phyloP scores from a whole-genome alignment of 2,888 invertebrate species.

The Volucella bombylans region DNA sequence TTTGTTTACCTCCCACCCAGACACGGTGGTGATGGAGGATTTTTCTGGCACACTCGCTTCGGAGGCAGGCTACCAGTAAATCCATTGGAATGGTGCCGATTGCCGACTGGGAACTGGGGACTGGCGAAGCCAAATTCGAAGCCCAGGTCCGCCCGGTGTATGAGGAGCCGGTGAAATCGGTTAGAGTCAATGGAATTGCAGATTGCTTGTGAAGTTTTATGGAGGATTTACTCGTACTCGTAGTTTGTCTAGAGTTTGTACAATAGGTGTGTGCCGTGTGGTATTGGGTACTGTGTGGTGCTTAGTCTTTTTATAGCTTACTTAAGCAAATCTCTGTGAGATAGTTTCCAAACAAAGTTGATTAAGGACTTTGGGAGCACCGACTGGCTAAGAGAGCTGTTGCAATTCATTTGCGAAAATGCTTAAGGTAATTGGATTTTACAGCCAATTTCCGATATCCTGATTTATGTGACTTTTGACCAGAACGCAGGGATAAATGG shows the following conservation, averaged over 20 bases:
- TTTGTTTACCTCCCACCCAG: conserved; percentile 56
- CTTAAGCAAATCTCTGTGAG: background rate
- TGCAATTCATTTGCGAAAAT: too few species aligned
- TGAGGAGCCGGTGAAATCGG: background rate
- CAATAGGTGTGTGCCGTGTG: conserved; percentile 10
- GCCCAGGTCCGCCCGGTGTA: too few species aligned
- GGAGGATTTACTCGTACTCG: conserved; percentile 7
- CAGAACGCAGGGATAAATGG: too few species aligned
- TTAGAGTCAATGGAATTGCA: conserved; percentile 31
- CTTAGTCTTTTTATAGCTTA: conserved; percentile 22
- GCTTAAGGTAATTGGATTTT: too few species aligned
- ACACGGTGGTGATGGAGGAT: conserved; percentile 22
- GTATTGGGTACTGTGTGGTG: background rate
- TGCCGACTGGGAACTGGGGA: too few species aligned
- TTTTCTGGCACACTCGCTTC: conserved; percentile 31
- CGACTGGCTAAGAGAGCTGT: too few species aligned
- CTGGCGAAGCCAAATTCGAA: too few species aligned
- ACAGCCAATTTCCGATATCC: too few species aligned
- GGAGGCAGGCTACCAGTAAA: background rate
- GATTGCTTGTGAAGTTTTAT: conserved; percentile 25
- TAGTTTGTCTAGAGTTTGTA: background rate
- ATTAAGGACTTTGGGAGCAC: background rate
- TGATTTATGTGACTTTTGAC: too few species aligned
- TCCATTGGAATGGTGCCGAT: conserved; percentile 29
- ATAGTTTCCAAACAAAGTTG: background rate